phyloP scores from a whole-genome alignment of 2,113 vertebrate species.

The Lepisosteus osseus region DNA sequence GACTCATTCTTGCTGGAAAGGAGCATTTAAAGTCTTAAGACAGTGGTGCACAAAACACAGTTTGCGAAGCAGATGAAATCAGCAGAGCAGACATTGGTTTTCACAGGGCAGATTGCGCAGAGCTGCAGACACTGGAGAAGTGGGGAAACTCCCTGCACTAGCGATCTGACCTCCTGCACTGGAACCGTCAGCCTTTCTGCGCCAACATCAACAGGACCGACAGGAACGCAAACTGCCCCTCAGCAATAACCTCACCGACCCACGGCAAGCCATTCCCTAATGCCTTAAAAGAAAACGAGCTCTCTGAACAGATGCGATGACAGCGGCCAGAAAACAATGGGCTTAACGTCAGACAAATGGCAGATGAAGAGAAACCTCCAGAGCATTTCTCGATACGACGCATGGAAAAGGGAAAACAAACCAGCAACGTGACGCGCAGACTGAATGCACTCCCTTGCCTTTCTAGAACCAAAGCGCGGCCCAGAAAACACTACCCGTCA shows the following conservation, averaged over 20 bases:
- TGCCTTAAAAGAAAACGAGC: not conserved
- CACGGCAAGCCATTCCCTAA: not conserved
- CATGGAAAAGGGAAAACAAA: not conserved
- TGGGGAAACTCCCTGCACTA: not conserved
- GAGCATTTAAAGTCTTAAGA: slow-evolving; percentile 44
- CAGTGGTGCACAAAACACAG: slow-evolving; percentile 23
- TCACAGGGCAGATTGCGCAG: slow-evolving; percentile 38
- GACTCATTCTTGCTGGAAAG: slow-evolving; percentile 53
- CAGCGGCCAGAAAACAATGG: not conserved
- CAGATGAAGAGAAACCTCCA: not conserved
- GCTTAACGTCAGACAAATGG: not conserved
- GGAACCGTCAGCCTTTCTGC: not conserved
- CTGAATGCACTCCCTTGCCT: too few species aligned
- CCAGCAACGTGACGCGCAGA: too few species aligned
- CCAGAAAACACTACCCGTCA: not conserved
- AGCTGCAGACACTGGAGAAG: slow-evolving; percentile 58
- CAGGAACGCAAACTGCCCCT: not conserved
- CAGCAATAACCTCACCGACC: not conserved
- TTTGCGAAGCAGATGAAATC: slow-evolving; percentile 57
- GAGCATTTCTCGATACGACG: not conserved
- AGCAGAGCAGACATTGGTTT: slow-evolving; percentile 60
- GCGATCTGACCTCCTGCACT: not conserved
- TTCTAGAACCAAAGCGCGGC: not conserved
- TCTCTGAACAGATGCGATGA: not conserved
- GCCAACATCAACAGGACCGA: too few species aligned